phyloP scores from a whole-genome alignment of 2,888 invertebrate genomes.

The Synanthedon myopaeformis region DNA sequence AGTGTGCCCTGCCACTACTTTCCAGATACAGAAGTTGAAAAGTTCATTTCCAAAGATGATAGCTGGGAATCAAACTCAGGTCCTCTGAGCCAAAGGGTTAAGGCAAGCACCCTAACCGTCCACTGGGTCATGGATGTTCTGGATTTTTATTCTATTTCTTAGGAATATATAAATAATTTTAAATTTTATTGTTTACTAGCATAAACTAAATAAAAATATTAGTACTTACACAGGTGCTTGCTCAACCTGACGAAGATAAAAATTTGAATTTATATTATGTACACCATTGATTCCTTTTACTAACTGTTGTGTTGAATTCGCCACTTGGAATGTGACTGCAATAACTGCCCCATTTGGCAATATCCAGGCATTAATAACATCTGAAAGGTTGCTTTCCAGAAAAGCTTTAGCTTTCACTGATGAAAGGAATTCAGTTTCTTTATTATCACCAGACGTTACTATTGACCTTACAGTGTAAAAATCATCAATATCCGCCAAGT shows the following conservation, averaged over 20 bases:
- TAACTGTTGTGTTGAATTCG: conserved; percentile 31
- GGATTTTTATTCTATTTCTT: too few species aligned
- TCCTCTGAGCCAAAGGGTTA: too few species aligned
- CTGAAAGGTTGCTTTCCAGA: conserved; percentile 80
- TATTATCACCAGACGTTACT: conserved; percentile 76
- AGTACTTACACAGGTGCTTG: conserved; percentile 77
- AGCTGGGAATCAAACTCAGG: too few species aligned
- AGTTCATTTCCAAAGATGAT: too few species aligned
- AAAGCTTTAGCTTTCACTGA: conserved; percentile 85
- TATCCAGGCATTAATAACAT: conserved; percentile 82
- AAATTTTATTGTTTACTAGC: too few species aligned
- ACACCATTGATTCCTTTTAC: conserved; percentile 14
- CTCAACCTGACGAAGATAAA: conserved; percentile 84
- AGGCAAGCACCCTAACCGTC: too few species aligned
- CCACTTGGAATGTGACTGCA: conserved; percentile 72
- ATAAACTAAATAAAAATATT: background rate
- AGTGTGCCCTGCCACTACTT: too few species aligned
- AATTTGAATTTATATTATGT: conserved; percentile 77
- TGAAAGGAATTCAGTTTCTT: conserved; percentile 77
- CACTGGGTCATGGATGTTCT: too few species aligned
- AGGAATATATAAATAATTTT: too few species aligned
- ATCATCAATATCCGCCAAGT: conserved; percentile 74
- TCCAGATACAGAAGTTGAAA: too few species aligned
- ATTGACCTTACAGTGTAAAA: conserved; percentile 81
- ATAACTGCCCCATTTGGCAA: conserved; percentile 84